Evolutionary conservation across 2,113 vertebrate species (phyloP), one percentile per base, ranked within the genome.

Genomic region (Bubo scandiacus): DNA sequence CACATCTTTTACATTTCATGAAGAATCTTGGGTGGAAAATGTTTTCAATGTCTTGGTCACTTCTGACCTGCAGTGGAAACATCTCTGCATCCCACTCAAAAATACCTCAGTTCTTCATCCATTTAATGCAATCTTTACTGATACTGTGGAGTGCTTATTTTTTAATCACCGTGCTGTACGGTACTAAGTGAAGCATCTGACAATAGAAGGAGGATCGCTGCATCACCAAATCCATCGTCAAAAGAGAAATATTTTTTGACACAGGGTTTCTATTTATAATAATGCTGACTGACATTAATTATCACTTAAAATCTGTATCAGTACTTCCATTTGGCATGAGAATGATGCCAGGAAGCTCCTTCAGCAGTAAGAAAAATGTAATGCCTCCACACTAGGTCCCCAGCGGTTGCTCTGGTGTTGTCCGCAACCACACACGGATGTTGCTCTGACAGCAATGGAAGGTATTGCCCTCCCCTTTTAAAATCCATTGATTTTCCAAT

Each of bases 261-360:
- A 73, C 70, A 38, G 71, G 55, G 55, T 66, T 92, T 90, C 86
- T 75, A 54, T 72, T 75, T 92, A 58, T 92, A 89, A 45, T 74
- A 84, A 85, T 85, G 49, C 78, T 88, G 94, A 87, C 70, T 96
- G 92, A 84, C 77, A 75, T 75, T 92, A 92, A 92, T 92, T 88
- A 74, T 81, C 36, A 61, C 38, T 93, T 89, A n/a, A 86, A 91
- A 84, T 79, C 61, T 78, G 49, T 61, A 83, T 86, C 95, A 92
- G 75, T 80, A 83, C 65, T 93, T 81, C 73, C 40, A 67, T 81
- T 91, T 92, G 83, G 80, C 73, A 40, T 43, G 72, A 81, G 49
- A 86, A 88, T 20, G 63, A 68, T 43, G 73, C 47, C 73, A 89
- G 65, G 34, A 67, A 89, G 47, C 65, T 67, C 47, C 52, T 86